These are phyloP conservation scores for Takifugu flavidus DNA, from an alignment of 2,113 vertebrate species.

Conservation along the genomic window DNA sequence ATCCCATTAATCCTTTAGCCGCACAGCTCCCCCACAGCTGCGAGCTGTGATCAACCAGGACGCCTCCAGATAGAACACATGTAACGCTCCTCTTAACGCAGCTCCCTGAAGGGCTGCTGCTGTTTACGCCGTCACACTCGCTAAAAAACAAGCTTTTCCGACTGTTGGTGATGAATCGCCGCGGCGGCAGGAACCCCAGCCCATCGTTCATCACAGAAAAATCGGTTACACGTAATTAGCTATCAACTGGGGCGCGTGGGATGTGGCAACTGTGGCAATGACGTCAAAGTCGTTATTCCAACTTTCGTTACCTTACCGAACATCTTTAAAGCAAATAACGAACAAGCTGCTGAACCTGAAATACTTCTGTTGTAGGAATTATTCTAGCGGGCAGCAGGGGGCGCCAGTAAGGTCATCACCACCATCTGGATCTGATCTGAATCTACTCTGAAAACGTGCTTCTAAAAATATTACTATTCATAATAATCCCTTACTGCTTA, in stretches of 20 bases:
- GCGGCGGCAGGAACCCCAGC: conserved; percentile 13
- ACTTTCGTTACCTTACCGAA: too few relatives aligned
- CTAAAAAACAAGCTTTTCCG: conserved; percentile 10
- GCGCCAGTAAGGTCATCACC: too few relatives aligned
- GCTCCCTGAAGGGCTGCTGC: neutral
- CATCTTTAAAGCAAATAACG: too few relatives aligned
- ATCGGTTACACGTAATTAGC: conserved; percentile 47
- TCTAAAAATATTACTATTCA: neutral
- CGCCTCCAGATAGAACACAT: conserved; percentile 17
- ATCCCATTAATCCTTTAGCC: conserved; percentile 49
- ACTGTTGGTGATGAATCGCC: conserved; percentile 29
- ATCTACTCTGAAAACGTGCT: too few relatives aligned
- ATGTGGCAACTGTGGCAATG: conserved; percentile 18
- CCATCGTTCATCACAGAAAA: conserved; percentile 30
- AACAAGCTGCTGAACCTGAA: too few relatives aligned
- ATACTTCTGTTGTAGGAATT: too few relatives aligned
- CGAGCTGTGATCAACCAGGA: conserved; percentile 17
- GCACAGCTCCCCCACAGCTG: conserved; percentile 19
- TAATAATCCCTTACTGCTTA: conserved; percentile 78
- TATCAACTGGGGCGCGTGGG: conserved; percentile 29
- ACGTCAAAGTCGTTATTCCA: neutral
- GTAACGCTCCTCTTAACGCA: conserved; percentile 14
- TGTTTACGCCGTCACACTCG: conserved; percentile 4
- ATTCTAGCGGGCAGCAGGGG: too few relatives aligned
- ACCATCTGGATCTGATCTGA: too few relatives aligned